Evolutionary conservation across 2,888 invertebrate genomes (phyloP).

Genomic region (Bellardia bayeri): DNA sequence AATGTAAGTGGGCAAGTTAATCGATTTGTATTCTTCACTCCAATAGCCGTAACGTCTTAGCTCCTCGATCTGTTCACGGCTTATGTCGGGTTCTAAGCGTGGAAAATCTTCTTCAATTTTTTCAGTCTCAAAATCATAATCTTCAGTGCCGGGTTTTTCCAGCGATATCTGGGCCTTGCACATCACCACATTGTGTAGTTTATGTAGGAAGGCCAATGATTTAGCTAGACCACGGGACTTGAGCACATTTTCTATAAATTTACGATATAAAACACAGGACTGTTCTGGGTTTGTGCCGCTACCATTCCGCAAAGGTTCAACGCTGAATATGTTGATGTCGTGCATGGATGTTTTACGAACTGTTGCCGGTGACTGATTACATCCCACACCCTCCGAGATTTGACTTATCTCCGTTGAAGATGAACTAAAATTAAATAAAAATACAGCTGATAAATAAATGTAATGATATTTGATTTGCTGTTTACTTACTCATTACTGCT

Average conservation of each 20-base stretch:
- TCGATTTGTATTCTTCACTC: conserved; percentile 90
- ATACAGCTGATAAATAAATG: neutral
- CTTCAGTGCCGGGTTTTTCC: conserved; percentile 85
- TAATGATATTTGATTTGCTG: neutral
- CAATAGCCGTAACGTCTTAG: conserved; percentile 88
- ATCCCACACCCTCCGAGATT: conserved; percentile 76
- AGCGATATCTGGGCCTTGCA: conserved; percentile 90
- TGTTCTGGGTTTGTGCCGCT: conserved; percentile 85
- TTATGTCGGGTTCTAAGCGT: conserved; percentile 82
- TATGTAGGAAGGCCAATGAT: conserved; percentile 91
- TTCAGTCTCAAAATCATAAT: conserved; percentile 83
- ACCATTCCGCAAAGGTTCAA: conserved; percentile 85
- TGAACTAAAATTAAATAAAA: conserved; percentile 77
- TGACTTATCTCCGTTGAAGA: conserved; percentile 82
- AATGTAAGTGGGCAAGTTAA: conserved; percentile 93
- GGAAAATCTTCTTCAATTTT: conserved; percentile 84
- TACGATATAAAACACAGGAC: conserved; percentile 86
- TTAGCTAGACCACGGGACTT: conserved; percentile 94
- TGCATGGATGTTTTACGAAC: conserved; percentile 81
- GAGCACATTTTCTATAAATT: conserved; percentile 93
- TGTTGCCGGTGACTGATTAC: conserved; percentile 43
- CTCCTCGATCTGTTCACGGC: conserved; percentile 82
- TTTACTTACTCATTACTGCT: conserved; percentile 83
- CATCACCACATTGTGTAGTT: conserved; percentile 88
- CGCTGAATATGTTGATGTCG: conserved; percentile 85